Evolutionary conservation across 2,888 invertebrate species (phyloP), one percentile per base, ranked within the genome.

Genomic region (Emesis furor): DNA sequence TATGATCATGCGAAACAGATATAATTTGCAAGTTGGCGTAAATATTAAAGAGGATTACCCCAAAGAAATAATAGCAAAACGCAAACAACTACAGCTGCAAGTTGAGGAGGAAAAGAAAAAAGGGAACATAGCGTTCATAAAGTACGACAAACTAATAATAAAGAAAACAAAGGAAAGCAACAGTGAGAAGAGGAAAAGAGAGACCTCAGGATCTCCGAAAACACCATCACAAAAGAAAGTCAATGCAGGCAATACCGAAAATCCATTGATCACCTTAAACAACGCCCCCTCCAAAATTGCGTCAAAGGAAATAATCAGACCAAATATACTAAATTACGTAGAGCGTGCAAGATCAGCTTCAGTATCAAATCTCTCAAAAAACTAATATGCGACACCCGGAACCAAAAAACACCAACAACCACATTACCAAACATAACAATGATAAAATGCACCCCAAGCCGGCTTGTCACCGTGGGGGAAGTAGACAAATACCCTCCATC

Each of bases 201-300:
- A 83, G 69, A 67, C 32, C n/a, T 78, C 86, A 76, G 76, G 82
- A 39, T 86, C 83, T 72, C 86, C 86, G 17, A 86, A 80, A 35
- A 37, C 7, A 59, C 30, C 71, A 73, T 30, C 79, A 71, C 72
- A 79, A 77, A 85, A 83, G 74, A 85, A 82, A 74, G 30, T 39
- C n/a, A 80, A 76, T 55, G 35, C 67, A 37, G 3, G 12, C 2
- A 75, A 51, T n/a, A 51, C 74, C 24, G 32, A 62, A 62, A 62
- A 32, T 62, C 7, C 62, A 62, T 24, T 10, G 62, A 62, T 30
- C 24, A 62, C 6, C 32, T 2, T 14, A 8, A 62, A 76, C 62
- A 76, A 80, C 62, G 5, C 69, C 72, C 69, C 39, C 39, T 46
- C 78, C 46, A 79, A 75, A 71, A 81, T 73, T 75, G 37, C 42